phyloP scores from a whole-genome alignment of 2,888 invertebrate genomes.

The Luffia ferchaultella region DNA sequence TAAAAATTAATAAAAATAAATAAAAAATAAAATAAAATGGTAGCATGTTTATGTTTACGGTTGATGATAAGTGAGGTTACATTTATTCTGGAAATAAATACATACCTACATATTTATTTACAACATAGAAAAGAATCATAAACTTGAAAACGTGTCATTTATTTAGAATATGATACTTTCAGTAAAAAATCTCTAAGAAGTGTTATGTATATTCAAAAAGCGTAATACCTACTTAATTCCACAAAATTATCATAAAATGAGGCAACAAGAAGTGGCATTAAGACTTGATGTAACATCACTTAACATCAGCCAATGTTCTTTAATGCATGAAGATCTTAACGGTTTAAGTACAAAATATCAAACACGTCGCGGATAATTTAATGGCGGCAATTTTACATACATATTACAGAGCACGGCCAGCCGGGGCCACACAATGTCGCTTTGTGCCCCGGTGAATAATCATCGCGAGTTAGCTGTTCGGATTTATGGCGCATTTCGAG shows the following conservation, averaged over 20 bases:
- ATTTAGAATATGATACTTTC: too few species aligned
- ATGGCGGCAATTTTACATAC: not conserved
- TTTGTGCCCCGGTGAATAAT: slow-evolving; percentile 43
- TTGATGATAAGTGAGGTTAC: too few species aligned
- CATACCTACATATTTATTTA: too few species aligned
- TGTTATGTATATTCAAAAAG: too few species aligned
- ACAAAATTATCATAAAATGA: not conserved
- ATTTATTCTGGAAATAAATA: too few species aligned
- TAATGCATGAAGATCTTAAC: not conserved
- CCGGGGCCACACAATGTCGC: slow-evolving; percentile 23
- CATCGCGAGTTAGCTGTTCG: slow-evolving; percentile 37
- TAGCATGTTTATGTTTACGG: too few species aligned
- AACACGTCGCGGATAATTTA: not conserved
- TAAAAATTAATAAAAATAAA: too few species aligned
- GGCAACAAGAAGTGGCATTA: not conserved
- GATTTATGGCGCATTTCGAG: slow-evolving; percentile 28
- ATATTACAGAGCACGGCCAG: not conserved
- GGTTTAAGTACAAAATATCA: not conserved
- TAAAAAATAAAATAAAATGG: too few species aligned
- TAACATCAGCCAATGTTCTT: not conserved
- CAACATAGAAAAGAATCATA: too few species aligned
- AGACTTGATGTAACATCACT: not conserved
- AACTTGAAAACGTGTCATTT: too few species aligned
- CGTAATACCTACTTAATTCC: not conserved
- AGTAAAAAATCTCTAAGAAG: too few species aligned